A percentile compares a stretch with the other conserved stretches of the same genome.
Conservation (phyloP, 2,888 invertebrate genomes). For the Oscheius sp. region DNA sequence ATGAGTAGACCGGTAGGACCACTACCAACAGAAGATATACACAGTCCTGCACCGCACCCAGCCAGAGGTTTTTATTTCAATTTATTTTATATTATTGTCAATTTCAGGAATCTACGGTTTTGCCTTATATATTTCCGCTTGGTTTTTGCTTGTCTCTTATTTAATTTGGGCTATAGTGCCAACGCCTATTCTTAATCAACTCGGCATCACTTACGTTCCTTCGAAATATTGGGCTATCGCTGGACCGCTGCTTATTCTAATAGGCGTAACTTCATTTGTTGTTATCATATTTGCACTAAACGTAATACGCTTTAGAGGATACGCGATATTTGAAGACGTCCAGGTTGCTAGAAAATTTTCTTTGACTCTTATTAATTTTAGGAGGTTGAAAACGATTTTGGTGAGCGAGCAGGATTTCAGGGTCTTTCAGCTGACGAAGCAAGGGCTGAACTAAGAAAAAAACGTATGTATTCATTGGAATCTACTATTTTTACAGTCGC, state of each 20-base stretch:
- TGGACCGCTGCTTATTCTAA: constrained; percentile 55
- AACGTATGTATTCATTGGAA: constrained; percentile 18
- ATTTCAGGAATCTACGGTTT: constrained; percentile 56
- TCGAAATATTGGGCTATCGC: constrained; percentile 69
- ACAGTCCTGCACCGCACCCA: constrained; percentile 57
- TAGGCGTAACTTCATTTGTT: constrained; percentile 52
- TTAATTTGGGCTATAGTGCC: constrained; percentile 88
- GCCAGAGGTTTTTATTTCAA: constrained; percentile 43
- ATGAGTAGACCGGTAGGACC: constrained; percentile 35
- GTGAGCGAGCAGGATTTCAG: constrained; percentile 41
- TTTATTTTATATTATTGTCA: not conserved
- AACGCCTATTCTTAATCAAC: constrained; percentile 80
- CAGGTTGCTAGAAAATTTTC: constrained; percentile 31
- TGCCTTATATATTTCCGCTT: constrained; percentile 54
- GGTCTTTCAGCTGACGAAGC: constrained; percentile 37
- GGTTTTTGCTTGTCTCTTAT: constrained; percentile 78
- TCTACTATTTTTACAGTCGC: not conserved
- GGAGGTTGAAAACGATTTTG: constrained; percentile 56
- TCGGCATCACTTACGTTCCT: constrained; percentile 76
- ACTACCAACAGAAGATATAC: constrained; percentile 53
- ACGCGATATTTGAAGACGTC: constrained; percentile 61
- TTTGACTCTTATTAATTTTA: constrained; percentile 1
- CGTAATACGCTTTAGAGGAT: constrained; percentile 57
- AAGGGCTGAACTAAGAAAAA: constrained; percentile 18
- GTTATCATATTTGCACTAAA: constrained; percentile 58